Base-by-base conservation (phyloP, 2,888 invertebrate species). In the Tetranychus truncatus region DNA sequence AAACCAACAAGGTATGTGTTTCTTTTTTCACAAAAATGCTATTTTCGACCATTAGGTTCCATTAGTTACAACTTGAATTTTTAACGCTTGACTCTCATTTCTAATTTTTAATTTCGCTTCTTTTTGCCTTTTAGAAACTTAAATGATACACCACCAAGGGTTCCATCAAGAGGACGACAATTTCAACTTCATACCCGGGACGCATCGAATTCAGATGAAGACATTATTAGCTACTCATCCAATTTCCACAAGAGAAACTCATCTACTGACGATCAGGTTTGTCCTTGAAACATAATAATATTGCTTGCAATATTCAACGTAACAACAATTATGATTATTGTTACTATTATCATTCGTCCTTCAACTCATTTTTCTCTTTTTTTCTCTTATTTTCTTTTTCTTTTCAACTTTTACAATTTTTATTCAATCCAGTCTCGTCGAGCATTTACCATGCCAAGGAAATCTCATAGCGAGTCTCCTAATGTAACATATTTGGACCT, bases 401-500 rank as follows among this genome's bases (percentile, higher is more conserved):
- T 55, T 55, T 55, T 55, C 55, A 15, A 15, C 55, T 55, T 55
- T 55, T 18, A n/a, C 20, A 20, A 66, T 69, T 69, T 69, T 1
- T 21, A 9, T 69, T 11, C n/a, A 24, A 11, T 21, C n/a, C 18
- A 72, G 72, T 44, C 46, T 24, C 34, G 34, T 45, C 72, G 46
- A 11, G 20, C 66, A n/a, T n/a, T 15, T 24, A 20, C 73, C 18
- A 34, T 65, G 20, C 55, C 65, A 15, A 34, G 65, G 15, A 66
- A 65, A 45, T n/a, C 69, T 11, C 55, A 9, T 15, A 24, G n/a
- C 34, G 69, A 69, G 11, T 24, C 69, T 24, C 20, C 20, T 20
- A 69, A 24, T 78, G 81, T 90, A 79, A 92, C 95, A 81, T 95
- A 95, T 84, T 86, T 94, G 78, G 94, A 94, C 83, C 85, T 95